Base-by-base conservation (phyloP, 2,888 invertebrate species). In the Habrosyne pyritoides region DNA sequence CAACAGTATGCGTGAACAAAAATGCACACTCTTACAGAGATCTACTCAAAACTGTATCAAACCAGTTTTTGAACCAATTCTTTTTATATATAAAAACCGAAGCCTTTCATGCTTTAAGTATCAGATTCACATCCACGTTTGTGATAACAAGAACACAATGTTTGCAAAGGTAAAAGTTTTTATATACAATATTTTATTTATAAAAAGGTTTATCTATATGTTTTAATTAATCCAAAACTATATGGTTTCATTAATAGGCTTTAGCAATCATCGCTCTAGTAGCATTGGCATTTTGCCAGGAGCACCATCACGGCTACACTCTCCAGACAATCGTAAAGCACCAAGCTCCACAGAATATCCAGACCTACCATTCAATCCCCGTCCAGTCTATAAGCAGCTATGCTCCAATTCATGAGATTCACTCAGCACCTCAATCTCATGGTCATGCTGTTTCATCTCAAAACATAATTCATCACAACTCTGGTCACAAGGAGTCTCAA, bases 41-140 rank as follows among this genome's bases (percentile, higher is more conserved):
- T 63, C 33, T 63, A 63, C 64, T 61, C 64, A 67, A 70, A 70
- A 64, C 65, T 72, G 56, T 63, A 65, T 57, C 21, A 74, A 77
- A 84, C 84, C 71, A 56, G 83, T 83, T 84, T 65, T 70, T 53
- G 54, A 56, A 56, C 60, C 60, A 66, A 64, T 68, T 63, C 67
- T 78, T 76, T 75, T 60, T 68, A 67, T 63, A 75, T 86, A 86
- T 85, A 86, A 83, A 84, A 77, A 74, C 70, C 62, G 69, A 65
- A 68, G 73, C 57, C 66, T 69, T 53, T 60, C 61, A 64, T 63
- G 56, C 55, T 60, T 62, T 54, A 53, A 61, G 62, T 63, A 72
- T 71, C 81, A 85, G 71, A 75, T 69, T 73, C 67, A 63, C 61
- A 59, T 68, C 65, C 69, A 71, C 66, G 70, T 72, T 75, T 66